A percentile compares a stretch with the other conserved stretches of the same genome.
These are phyloP conservation scores for Sterrhoptilus dennistouni DNA, from an alignment of 2,113 vertebrate species.

Conservation along the genomic window DNA sequence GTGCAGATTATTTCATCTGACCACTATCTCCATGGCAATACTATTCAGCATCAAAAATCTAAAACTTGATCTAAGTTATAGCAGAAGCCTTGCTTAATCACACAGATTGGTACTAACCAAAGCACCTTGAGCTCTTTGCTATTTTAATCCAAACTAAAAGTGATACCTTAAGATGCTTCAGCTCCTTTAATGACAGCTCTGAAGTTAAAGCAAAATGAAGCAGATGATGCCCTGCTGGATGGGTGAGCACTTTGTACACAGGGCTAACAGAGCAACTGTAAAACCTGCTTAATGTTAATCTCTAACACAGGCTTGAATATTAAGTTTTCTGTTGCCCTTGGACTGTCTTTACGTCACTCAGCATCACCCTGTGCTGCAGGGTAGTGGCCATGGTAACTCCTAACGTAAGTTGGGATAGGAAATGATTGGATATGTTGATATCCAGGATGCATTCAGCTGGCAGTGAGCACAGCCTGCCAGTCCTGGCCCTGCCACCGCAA, in stretches of 20 bases:
- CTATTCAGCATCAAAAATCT: neutral
- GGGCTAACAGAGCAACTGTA: rapidly evolving
- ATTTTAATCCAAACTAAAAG: neutral
- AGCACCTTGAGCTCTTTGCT: neutral
- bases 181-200: neutral
- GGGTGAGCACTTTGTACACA: neutral
- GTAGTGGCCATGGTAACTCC: neutral
- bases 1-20: neutral
- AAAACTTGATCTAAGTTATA: neutral
- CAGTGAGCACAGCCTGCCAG: neutral
- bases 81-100: neutral
- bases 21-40: neutral
- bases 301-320: neutral
- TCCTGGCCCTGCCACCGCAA: rapidly evolving
- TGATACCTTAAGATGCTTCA: neutral
- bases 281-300: neutral
- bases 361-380: neutral
- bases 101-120: neutral
- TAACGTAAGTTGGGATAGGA: neutral
- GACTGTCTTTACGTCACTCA: neutral
- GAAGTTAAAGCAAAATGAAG: neutral
- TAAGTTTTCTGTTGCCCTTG: neutral
- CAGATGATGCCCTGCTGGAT: neutral
- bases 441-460: neutral
- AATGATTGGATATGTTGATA: neutral